These are phyloP conservation scores for Pangasianodon gigas DNA, from an alignment of 2,113 vertebrate genomes.

Conservation along the genomic window DNA sequence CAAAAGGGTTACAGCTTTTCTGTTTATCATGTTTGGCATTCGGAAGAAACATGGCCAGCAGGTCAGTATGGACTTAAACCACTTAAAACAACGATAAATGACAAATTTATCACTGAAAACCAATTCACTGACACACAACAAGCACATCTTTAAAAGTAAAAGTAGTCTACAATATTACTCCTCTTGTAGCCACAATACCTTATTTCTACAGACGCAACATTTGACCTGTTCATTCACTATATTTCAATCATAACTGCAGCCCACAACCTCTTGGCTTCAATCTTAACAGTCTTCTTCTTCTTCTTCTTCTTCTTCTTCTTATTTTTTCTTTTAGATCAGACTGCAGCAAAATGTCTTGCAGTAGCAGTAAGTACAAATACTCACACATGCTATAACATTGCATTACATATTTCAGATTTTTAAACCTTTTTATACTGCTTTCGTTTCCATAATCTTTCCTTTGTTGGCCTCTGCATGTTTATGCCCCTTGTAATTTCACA, in stretches of 20 bases:
- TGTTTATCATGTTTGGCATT: neutral
- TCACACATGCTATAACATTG: neutral
- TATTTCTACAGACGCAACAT: neutral
- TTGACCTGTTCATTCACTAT: neutral
- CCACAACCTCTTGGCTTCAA: neutral
- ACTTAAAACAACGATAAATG: neutral
- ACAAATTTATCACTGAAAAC: neutral
- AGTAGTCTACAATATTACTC: neutral
- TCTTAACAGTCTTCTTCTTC: neutral
- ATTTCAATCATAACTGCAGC: neutral
- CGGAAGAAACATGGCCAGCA: neutral
- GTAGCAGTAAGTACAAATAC: conserved; percentile 61
- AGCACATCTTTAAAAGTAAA: neutral
- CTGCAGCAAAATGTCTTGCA: conserved; percentile 70
- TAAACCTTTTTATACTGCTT: neutral
- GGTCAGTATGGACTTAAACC: neutral
- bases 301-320: too few relatives aligned
- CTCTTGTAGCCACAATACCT: neutral
- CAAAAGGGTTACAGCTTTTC: neutral
- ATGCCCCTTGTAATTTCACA: neutral
- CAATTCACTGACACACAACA: neutral
- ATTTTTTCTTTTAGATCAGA: conserved; percentile 65
- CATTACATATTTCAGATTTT: neutral
- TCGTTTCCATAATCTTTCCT: neutral
- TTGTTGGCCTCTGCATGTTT: neutral